Conservation (phyloP, 2,888 invertebrate species). For the Thecophora atra region DNA sequence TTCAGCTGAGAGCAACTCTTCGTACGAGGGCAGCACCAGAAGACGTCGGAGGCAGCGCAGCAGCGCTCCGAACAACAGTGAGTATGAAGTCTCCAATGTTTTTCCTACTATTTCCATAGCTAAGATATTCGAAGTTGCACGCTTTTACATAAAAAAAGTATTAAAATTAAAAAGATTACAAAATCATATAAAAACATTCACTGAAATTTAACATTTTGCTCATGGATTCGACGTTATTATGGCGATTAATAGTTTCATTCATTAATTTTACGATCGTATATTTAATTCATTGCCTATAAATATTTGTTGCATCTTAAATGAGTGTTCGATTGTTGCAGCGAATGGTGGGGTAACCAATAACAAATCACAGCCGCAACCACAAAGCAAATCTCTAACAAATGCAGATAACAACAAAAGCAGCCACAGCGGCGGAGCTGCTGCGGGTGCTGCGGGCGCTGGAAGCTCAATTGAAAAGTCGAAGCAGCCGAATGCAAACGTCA, state of each 20-base stretch:
- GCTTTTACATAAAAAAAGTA: no score
- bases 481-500: constrained; percentile 51
- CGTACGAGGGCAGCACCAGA: constrained; percentile 64
- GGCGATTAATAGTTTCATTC: no score
- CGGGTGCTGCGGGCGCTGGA: constrained; percentile 46
- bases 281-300: no score
- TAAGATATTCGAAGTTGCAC: no score
- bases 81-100: constrained; percentile 55
- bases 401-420: constrained; percentile 58
- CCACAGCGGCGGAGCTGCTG: constrained; percentile 52
- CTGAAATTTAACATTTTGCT: no score
- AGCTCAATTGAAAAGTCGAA: constrained; percentile 55
- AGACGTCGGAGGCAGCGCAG: constrained; percentile 65
- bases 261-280: no score
- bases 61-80: constrained; percentile 62
- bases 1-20: constrained; percentile 66
- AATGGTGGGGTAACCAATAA: constrained; percentile 63
- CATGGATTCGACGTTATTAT: no score
- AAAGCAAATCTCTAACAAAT: constrained; percentile 59
- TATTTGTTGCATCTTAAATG: no score
- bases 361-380: constrained; percentile 60
- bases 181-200: no score
- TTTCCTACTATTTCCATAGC: neutral
- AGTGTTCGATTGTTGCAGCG: constrained; percentile 47
- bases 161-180: no score